Evolutionary conservation across 2,113 vertebrate species (phyloP).

Genomic region (Prionailurus bengalensis): DNA sequence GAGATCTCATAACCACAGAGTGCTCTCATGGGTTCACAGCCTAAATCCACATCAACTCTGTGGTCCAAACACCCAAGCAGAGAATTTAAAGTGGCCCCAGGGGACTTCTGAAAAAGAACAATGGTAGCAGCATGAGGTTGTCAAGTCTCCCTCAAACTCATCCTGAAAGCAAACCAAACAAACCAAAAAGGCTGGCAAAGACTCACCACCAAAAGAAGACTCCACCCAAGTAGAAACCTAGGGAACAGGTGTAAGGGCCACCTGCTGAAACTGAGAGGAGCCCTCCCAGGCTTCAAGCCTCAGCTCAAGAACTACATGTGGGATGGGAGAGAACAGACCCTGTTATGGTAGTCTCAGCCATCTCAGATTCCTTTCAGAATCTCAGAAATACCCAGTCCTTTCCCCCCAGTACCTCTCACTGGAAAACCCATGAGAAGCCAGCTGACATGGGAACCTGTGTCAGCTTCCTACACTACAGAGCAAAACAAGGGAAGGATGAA

Average conservation of each 20-base stretch:
- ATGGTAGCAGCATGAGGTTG: background rate
- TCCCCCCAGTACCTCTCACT: background rate
- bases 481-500: background rate
- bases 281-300: background rate
- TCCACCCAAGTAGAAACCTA: background rate
- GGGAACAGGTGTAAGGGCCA: background rate
- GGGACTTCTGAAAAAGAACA: background rate
- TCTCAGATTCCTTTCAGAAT: background rate
- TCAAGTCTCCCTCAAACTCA: background rate
- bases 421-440: background rate
- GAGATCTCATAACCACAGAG: background rate
- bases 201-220: background rate
- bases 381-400: background rate
- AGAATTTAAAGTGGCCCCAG: constrained; percentile 3
- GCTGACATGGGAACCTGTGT: background rate
- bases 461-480: background rate
- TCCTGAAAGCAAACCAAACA: background rate
- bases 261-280: background rate
- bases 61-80: background rate
- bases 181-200: background rate
- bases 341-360: too few relatives aligned
- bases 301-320: background rate
- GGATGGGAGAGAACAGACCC: background rate
- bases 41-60: background rate
- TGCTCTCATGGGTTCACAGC: background rate